These are phyloP conservation scores for Cyprichromis sp. DNA, from an alignment of 2,113 vertebrate genomes.

Conservation along the genomic window DNA sequence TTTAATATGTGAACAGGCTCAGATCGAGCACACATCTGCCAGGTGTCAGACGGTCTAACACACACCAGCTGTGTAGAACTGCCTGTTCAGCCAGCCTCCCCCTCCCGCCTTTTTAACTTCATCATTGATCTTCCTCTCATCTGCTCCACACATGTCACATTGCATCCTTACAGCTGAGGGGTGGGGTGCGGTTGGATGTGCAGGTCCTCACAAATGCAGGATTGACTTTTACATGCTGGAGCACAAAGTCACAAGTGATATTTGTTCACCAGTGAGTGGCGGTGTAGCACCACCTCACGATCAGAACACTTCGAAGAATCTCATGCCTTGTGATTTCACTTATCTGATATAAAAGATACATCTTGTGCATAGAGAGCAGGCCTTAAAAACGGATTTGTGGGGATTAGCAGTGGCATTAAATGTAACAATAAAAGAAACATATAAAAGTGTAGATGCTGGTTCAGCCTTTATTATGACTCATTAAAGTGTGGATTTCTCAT, in stretches of 20 bases:
- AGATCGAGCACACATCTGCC: slow-evolving; percentile 41
- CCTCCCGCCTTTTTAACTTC: not conserved
- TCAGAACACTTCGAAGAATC: not conserved
- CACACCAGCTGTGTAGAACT: slow-evolving; percentile 36
- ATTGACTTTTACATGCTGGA: not conserved
- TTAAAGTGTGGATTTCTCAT: not conserved
- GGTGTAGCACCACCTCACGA: not conserved
- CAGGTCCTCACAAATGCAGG: not conserved
- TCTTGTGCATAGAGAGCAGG: not conserved
- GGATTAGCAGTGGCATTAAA: not conserved
- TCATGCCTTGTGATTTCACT: not conserved
- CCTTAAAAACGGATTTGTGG: not conserved
- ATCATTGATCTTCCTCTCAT: slow-evolving; percentile 41
- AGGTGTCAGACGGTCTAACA: slow-evolving; percentile 40
- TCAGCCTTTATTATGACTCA: not conserved
- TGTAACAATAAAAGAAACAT: not conserved
- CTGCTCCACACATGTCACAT: slow-evolving; percentile 37
- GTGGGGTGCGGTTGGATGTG: not conserved
- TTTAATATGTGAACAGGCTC: not conserved
- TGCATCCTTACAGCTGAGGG: not conserved
- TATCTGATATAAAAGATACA: not conserved
- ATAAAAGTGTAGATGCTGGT: not conserved
- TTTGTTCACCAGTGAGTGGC: not conserved
- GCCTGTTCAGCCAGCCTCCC: not conserved
- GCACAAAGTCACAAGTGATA: not conserved